Percentiles rank a stretch among this genome's conserved stretches.
These are phyloP conservation scores for Pedionomus torquatus DNA, from an alignment of 2,113 vertebrate species.

Conservation along the genomic window DNA sequence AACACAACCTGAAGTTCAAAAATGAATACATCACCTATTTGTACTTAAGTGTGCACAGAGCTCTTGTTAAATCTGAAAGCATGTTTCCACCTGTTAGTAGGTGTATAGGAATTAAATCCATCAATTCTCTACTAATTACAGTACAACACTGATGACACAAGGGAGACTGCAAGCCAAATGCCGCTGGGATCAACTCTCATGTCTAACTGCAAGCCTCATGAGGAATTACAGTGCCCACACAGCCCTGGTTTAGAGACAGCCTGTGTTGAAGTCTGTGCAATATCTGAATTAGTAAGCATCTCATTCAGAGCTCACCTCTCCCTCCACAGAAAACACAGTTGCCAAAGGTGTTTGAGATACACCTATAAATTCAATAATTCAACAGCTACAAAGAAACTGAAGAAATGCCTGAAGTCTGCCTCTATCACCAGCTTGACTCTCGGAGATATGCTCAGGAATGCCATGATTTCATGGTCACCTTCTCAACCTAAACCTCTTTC, in stretches of 20 bases:
- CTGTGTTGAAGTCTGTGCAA: not conserved
- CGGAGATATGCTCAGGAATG: rapidly evolving
- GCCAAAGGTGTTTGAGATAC: not conserved
- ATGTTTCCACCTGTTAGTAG: slow-evolving; percentile 20
- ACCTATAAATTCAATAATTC: not conserved
- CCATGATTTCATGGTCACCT: not conserved
- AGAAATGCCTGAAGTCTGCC: not conserved
- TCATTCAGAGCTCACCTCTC: not conserved
- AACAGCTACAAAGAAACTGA: not conserved
- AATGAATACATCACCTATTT: not conserved
- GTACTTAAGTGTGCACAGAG: not conserved
- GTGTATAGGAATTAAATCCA: slow-evolving; percentile 4
- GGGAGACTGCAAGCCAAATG: not conserved
- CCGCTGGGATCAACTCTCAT: not conserved
- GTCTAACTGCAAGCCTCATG: not conserved
- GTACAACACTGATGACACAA: not conserved
- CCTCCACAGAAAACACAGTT: not conserved
- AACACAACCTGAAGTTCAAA: not conserved
- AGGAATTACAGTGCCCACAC: not conserved
- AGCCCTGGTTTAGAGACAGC: not conserved
- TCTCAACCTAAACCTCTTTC: not conserved
- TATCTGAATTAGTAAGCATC: not conserved
- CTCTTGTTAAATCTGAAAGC: not conserved
- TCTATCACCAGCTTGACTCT: not conserved
- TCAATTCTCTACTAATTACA: slow-evolving; percentile 34